Evolutionary conservation across 1,140 invertebrate species (phyloP), one percentile per base, ranked within the genome.

Genomic region (Drosophila littoralis): DNA sequence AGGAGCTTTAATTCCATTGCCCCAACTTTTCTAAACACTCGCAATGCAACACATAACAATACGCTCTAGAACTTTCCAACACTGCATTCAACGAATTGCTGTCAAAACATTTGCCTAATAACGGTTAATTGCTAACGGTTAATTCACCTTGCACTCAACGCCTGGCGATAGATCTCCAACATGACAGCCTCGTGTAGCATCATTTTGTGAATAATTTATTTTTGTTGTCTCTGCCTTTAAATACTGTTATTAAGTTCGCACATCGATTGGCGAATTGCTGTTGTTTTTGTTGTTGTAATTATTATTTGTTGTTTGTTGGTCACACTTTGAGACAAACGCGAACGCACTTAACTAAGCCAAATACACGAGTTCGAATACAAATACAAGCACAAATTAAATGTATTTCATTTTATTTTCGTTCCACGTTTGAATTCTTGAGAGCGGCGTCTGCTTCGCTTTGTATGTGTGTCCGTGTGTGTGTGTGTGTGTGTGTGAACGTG

Each of bases 131-230:
- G 17, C 6, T 61, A 73, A 68, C 64, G 35, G 70, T 63, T 48
- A 69, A 79, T 71, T 90, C 90, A 92, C 92, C 92, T 92, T 73
- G 92, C 92, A 78, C 77, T 92, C 40, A 92, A 57, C 51, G 92
- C 92, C 81, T 92, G 92, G 45, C 92, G 86, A 69, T 92, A 92
- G 78, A 92, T 92, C 63, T 92, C 92, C 85, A 92, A 70, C 92
- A 92, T 92, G 69, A 92, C 92, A 66, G 92, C 92, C 88, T 92
- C 92, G 91, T 92, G 92, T 50, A 92, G 90, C 92, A 92, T 92
- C 92, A 92, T 92, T 91, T 82, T 92, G 78, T 50, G 35, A 15
- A 43, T 42, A 42, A 45, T 66, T 58, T 70, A 43, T 63, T 33
- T 32, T 51, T 22, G 42, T 46, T 45, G 28, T 50, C 48, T 15